Conservation (phyloP, 2,888 invertebrate species). For the Acrobasis repandana region DNA sequence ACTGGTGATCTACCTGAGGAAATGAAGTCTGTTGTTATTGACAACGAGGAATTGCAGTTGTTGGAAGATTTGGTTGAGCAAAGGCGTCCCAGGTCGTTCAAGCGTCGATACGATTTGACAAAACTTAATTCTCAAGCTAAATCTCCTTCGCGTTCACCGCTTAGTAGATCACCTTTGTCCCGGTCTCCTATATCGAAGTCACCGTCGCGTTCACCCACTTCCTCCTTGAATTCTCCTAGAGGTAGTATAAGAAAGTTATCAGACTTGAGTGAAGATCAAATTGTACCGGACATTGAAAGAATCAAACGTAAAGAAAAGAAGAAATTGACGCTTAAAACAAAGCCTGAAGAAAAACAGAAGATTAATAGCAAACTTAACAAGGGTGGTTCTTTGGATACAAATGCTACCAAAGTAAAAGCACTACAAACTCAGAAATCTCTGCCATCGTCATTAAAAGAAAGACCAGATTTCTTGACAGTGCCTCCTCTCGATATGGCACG, state of each 20-base stretch:
- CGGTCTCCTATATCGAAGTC: slow-evolving; percentile 78
- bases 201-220: slow-evolving; percentile 78
- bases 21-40: slow-evolving; percentile 77
- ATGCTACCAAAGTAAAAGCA: slow-evolving; percentile 71
- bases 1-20: slow-evolving; percentile 57
- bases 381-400: slow-evolving; percentile 76
- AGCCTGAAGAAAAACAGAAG: slow-evolving; percentile 73
- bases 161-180: slow-evolving; percentile 73
- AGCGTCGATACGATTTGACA: slow-evolving; percentile 70
- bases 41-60: slow-evolving; percentile 81
- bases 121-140: slow-evolving; percentile 68
- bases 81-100: slow-evolving; percentile 75
- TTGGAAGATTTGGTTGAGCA: slow-evolving; percentile 80
- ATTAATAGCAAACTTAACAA: slow-evolving; percentile 69
- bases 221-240: slow-evolving; percentile 77
- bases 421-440: slow-evolving; percentile 81
- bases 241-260: slow-evolving; percentile 78
- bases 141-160: slow-evolving; percentile 72
- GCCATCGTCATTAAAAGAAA: slow-evolving; percentile 78
- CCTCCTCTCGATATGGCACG: slow-evolving; percentile 82
- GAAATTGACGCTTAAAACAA: slow-evolving; percentile 70
- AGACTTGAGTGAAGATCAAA: slow-evolving; percentile 78
- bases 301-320: slow-evolving; percentile 78
- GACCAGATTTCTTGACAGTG: slow-evolving; percentile 78
- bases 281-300: slow-evolving; percentile 76